Base-by-base conservation (phyloP, 2,113 vertebrate species). In the Pitta sordida region DNA sequence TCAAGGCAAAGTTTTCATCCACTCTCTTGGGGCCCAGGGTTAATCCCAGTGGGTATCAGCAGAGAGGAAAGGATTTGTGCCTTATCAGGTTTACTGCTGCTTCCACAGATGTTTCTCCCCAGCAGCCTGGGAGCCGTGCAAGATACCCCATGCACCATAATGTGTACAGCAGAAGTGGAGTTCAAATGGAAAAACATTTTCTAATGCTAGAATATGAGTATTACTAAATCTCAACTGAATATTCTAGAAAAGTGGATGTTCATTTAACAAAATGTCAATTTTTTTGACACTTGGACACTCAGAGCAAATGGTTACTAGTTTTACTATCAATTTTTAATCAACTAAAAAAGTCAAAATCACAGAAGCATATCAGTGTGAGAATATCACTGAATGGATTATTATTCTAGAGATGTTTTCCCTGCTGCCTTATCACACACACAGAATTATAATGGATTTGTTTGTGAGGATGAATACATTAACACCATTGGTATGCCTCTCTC, bases 391-490 rank as follows among this genome's bases (percentile, higher is more conserved):
- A 64, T 56, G 56, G n/a, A 56, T 86, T 90, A 82, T 76, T 88
- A 84, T 88, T 75, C 68, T 56, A 34, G 88, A 60, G 73, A 39
- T 64, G 30, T 39, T 80, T 64, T 84, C 64, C 1, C 14, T 85
- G 51, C 75, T 84, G 60, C 41, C 11, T 76, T 77, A 46, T 68
- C n/a, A 36, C 76, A 75, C 0, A 6, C 30, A 24, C 34, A 64
- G 86, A 81, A 90, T 86, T 83, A 34, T 74, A 74, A 88, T 84
- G 73, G 44, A 44, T 86, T 93, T 62, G 10, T 37, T 83, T 90
- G 69, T 86, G 86, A 84, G 62, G 56, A 62, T 26, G 63, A 83
- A 86, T 96, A 51, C 15, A 49, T 93, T 86, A 93, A 75, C 53
- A 89, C 49, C 26, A 46, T 15, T 62, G 56, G 64, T 78, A 37